Base-by-base conservation (phyloP, 2,113 vertebrate species). In the Indri indri region DNA sequence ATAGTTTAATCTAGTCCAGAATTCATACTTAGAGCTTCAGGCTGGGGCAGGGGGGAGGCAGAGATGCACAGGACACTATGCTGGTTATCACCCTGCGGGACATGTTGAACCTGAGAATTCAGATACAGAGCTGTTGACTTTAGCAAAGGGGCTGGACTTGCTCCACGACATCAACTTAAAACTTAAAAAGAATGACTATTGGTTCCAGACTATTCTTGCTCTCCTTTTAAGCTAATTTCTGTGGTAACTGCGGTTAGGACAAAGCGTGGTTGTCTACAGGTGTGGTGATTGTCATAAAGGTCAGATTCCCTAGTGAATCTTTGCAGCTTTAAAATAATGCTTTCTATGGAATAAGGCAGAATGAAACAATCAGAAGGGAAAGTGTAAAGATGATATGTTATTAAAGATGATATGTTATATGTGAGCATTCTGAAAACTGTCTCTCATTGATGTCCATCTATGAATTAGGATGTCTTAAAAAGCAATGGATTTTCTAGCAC, bases 1-100 rank as follows among this genome's bases (percentile, higher is more conserved):
- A 84, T 4, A 8, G 25, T 23, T 27, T 76, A 6, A 8, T 20
- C n/a, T 22, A 40, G 37, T n/a, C 34, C 42, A 52, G 42, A 54
- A 27, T 2, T 27, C 66, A 40, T 14, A 5, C 6, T 20, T 1
- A 40, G 4, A 71, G 6, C 22, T 37, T 40, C 63, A 6, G 8
- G 54, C 7, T 30, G 0, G 12, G 59, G 32, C 11, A 13, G 0
- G 30, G 25, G 5, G 14, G 1, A 50, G n/a, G 65, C 10, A 23
- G 32, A 66, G 23, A 17, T 20, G 14, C 25, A 6, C 0, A 25
- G 17, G 34, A 0, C 8, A 10, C 68, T 71, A 14, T 1, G 17
- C 32, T 20, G 77, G 42, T 59, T 16, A 54, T 8, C 40, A 3
- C 1, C 16, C 27, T 13, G 2, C 17, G 40, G 23, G 18, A 45